Evolutionary conservation across 2,113 vertebrate genomes (phyloP).

Genomic region (Potamarius usumacintae): DNA sequence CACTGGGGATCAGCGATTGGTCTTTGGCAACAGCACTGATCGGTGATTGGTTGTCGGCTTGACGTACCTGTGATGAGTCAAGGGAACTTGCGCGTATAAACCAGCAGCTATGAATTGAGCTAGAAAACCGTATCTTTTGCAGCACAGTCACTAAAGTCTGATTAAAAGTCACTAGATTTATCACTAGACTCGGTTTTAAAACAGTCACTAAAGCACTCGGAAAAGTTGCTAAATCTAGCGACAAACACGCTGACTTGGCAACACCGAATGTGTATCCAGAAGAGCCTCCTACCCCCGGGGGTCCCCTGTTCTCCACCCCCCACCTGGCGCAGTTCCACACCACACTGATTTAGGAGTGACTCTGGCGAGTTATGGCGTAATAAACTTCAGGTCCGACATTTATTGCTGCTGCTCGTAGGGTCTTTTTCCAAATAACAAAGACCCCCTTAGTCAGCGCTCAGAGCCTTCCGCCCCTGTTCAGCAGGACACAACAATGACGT

Average conservation of each 20-base stretch:
- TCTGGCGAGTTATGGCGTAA: conserved; percentile 36
- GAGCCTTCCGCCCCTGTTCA: conserved; percentile 55
- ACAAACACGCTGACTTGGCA: not conserved
- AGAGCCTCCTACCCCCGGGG: not conserved
- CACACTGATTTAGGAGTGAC: conserved; percentile 16
- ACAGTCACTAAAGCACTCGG: not conserved
- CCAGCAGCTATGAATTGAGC: not conserved
- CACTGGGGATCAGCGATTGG: not conserved
- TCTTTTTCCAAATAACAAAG: conserved; percentile 67
- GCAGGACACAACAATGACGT: conserved; percentile 44
- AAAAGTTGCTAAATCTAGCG: not conserved
- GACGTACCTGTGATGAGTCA: not conserved
- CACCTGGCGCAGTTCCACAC: not conserved
- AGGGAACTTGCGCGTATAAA: not conserved
- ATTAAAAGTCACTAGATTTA: not conserved
- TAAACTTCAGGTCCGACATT: conserved; percentile 38
- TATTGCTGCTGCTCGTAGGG: conserved; percentile 56
- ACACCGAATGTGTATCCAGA: not conserved
- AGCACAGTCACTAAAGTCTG: not conserved
- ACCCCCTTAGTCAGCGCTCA: conserved; percentile 62
- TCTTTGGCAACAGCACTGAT: not conserved
- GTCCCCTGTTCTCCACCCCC: not conserved
- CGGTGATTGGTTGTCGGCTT: not conserved
- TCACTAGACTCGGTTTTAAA: not conserved
- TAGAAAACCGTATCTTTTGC: not conserved